Evolutionary conservation across 2,888 invertebrate species (phyloP), one percentile per base, ranked within the genome.

Genomic region (Idaea dimidiata): DNA sequence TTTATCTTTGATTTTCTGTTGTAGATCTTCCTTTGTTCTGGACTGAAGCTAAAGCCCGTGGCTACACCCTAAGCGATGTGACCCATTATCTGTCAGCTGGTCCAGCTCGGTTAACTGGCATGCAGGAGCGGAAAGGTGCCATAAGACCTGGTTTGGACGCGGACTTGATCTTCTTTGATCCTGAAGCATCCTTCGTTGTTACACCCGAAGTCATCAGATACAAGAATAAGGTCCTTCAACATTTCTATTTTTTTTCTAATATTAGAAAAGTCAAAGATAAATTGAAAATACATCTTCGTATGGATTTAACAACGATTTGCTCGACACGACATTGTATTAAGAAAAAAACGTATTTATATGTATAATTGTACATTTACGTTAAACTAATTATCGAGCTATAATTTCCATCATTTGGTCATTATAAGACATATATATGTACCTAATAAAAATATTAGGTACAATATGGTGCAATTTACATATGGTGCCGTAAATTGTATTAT

Each of bases 151-250:
- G 95, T n/a, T 93, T 92, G 68, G 95, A 96, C 74, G 96, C 95
- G 0, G 95, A 96, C 80, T 93, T 96, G 62, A 94, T 95, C 66
- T 88, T 95, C 68, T 96, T 95, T 92, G 92, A 95, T 82, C 95
- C 95, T 0, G 91, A 94, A 17, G 93, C 91, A 59, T 88, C 89
- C 56, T 94, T 94, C 69, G 81, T 86, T 64, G 94, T 95, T 56
- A 85, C 87, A 54, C 84, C 91, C 54, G 88, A 93, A 16, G 86
- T 88, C 17, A 94, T 95, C 63, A 84, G 89, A 14, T 94, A 95
- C 68, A 93, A 94, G 72, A 95, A 95, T 77, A 95, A 95, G 91
- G 94, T 94, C 55, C 16, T 57, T 18, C 17, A 2, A 18, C 7
- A 17, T 17, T 10, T 43, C 10, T 14, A 7, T 8, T 14, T 7